These are phyloP conservation scores for Pempheris klunzingeri DNA, from an alignment of 2,797 vertebrate species.

Conservation along the genomic window DNA sequence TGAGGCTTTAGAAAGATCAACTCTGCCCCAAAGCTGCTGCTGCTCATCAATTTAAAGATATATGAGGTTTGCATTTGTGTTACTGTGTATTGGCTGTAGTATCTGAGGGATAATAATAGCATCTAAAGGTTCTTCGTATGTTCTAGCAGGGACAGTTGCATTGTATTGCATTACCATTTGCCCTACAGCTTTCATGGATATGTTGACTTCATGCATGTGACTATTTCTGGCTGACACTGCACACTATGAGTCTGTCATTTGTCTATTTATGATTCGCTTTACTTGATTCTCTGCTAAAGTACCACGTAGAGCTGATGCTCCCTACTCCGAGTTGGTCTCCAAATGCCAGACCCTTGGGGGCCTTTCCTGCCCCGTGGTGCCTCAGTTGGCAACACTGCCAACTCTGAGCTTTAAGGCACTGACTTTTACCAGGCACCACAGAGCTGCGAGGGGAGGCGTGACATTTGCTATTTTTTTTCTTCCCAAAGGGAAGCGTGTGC, in stretches of 20 bases:
- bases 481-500: constrained; percentile 31
- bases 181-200: constrained; percentile 23
- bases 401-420: constrained; percentile 76
- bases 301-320: constrained; percentile 59
- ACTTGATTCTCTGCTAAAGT: constrained; percentile 39
- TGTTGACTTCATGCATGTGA: constrained; percentile 15
- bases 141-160: not conserved
- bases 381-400: constrained; percentile 75
- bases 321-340: constrained; percentile 64
- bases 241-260: constrained; percentile 32
- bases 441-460: constrained; percentile 71
- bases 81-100: not conserved
- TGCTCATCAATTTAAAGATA: constrained; percentile 11
- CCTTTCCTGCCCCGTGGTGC: constrained; percentile 77
- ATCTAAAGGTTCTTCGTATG: constrained; percentile 1
- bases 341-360: constrained; percentile 80
- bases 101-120: constrained; percentile 1
- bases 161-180: not conserved
- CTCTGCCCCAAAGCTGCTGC: constrained; percentile 5
- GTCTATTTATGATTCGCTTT: constrained; percentile 57
- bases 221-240: constrained; percentile 31
- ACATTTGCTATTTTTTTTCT: constrained; percentile 73
- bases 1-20: constrained; percentile 35
- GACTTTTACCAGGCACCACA: constrained; percentile 74
- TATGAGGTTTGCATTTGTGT: not conserved